phyloP scores from a whole-genome alignment of 2,797 vertebrate species.

The Rousettus madagascariensis region DNA sequence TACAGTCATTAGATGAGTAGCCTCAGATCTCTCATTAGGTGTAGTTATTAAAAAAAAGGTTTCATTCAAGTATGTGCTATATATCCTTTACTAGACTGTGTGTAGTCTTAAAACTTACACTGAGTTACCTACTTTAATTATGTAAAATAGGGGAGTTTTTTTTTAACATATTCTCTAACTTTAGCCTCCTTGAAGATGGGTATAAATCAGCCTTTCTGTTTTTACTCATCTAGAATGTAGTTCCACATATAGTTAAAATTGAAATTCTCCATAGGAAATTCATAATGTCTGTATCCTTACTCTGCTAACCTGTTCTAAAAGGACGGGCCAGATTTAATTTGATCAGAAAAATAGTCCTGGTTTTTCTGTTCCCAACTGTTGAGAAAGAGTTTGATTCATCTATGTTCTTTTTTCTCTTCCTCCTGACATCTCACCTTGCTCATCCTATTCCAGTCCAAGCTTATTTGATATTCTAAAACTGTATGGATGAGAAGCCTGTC shows the following conservation, averaged over 20 bases:
- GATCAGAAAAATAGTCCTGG: neutral
- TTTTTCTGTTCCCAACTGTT: neutral
- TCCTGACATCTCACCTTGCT: neutral
- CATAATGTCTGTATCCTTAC: neutral
- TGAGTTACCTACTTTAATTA: neutral
- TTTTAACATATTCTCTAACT: neutral
- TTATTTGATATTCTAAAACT: neutral
- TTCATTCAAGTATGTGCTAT: neutral
- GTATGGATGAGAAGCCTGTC: neutral
- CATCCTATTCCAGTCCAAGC: neutral
- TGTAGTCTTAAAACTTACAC: neutral
- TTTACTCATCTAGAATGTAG: neutral
- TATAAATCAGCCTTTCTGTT: neutral
- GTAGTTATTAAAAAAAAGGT: neutral
- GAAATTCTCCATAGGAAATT: slow-evolving; percentile 22
- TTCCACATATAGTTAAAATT: neutral
- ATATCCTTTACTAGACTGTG: neutral
- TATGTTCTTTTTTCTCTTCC: neutral
- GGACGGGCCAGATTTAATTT: neutral
- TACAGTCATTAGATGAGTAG: neutral
- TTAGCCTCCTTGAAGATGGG: neutral
- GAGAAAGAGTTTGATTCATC: neutral
- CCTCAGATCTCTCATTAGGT: neutral
- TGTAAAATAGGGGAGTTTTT: neutral
- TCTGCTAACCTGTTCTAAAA: neutral